Base-by-base conservation (phyloP, 2,888 invertebrate species). In the Orthosia incerta region DNA sequence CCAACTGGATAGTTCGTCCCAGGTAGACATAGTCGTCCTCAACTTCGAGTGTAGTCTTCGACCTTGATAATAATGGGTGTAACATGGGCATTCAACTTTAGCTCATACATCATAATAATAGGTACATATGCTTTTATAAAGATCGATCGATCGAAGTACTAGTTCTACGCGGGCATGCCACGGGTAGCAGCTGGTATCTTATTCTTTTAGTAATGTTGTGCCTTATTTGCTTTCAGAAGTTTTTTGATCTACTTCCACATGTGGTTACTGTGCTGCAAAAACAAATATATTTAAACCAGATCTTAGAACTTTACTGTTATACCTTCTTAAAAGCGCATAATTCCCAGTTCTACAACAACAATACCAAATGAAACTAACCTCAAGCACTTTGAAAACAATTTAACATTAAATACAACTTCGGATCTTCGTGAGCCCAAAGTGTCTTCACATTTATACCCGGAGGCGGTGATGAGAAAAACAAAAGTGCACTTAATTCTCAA, bases 401-500 rank as follows among this genome's bases (percentile, higher is more conserved):
- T 53, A 55, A 31, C 51, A 62, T 45, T 70, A 62, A 53, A 68
- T 26, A 76, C 20, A 66, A 73, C n/a, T 78, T 65, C 16, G 59
- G 26, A 72, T 72, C 59, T 55, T 59, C 57, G 46, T 60, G 48
- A 68, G 31, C 76, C 71, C 71, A 88, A 85, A 83, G 77, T 83
- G 67, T 78, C 83, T 80, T 84, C 76, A 79, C 81, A 78, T 82
- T 86, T 83, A 86, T 82, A 84, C 77, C 82, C 82, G 70, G 82
- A 78, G 82, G 86, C 85, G 80, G 80, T 85, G 84, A 88, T 83
- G 85, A 81, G 87, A 91, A 90, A 89, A 92, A 89, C 91, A 92
- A 91, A 90, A 91, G 90, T 90, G 90, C 92, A 91, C 91, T 94
- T 93, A 94, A 94, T 93, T 91, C 91, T 88, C 85, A 90, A 88